phyloP scores from a whole-genome alignment of 2,888 invertebrate genomes.

The Rotaria macrura region DNA sequence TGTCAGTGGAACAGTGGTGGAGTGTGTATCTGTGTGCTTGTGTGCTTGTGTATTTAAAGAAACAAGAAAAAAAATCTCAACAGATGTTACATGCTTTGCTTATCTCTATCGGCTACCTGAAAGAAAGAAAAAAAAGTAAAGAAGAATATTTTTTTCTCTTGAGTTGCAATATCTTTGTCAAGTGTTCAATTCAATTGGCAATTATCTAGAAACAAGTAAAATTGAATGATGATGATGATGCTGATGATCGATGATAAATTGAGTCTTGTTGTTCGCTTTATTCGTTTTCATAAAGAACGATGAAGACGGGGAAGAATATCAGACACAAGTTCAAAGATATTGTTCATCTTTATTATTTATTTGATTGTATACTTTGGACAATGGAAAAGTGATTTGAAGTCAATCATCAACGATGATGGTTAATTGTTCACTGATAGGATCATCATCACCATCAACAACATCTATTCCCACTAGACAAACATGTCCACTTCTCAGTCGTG shows the following conservation, averaged over 20 bases:
- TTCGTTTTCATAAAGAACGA: neutral
- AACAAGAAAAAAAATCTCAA: neutral
- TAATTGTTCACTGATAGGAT: neutral
- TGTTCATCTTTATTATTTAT: neutral
- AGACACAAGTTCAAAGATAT: neutral
- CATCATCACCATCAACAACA: neutral
- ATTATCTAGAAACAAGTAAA: neutral
- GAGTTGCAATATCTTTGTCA: neutral
- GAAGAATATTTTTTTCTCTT: neutral
- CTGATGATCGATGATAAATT: neutral
- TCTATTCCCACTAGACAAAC: neutral
- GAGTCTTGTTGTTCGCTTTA: neutral
- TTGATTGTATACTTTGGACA: neutral
- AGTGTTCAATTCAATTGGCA: neutral
- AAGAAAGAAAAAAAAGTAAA: neutral
- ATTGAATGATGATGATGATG: neutral
- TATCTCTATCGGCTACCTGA: neutral
- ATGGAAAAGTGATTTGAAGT: neutral
- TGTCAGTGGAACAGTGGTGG: neutral
- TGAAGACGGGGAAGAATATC: neutral
- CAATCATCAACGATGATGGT: neutral
- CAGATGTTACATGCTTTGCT: neutral
- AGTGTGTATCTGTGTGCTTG: neutral
- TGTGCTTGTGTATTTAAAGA: neutral
- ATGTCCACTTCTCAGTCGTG: neutral